Conservation (phyloP, 2,888 invertebrate genomes). For the Mallateleia sp. region DNA sequence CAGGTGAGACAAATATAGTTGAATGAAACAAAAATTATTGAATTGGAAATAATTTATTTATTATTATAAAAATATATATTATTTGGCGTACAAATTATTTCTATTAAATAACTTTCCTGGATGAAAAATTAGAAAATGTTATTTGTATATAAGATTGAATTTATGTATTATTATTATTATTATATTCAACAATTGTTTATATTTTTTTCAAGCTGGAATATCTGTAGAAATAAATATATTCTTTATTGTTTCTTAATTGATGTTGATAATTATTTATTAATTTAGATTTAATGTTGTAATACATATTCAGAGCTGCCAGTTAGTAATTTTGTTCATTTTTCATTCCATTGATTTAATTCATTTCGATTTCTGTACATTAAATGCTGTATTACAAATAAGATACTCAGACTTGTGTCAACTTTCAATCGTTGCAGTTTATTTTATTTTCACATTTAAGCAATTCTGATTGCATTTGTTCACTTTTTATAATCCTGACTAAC, state of each 20-base stretch:
- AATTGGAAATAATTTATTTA: neutral
- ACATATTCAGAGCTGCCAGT: slow-evolving; percentile 59
- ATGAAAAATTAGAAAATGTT: too few relatives aligned
- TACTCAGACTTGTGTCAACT: too few relatives aligned
- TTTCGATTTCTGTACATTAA: neutral
- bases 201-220: neutral
- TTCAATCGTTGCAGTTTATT: neutral
- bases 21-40: neutral
- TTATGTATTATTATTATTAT: too few relatives aligned
- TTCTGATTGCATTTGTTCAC: too few relatives aligned
- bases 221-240: neutral
- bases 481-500: neutral
- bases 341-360: neutral
- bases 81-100: too few relatives aligned
- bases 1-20: slow-evolving; percentile 82
- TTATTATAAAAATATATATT: too few relatives aligned
- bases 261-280: slow-evolving; percentile 23
- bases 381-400: neutral
- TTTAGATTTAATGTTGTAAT: slow-evolving; percentile 28
- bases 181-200: slow-evolving; percentile 43
- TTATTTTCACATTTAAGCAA: neutral
- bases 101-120: too few relatives aligned
- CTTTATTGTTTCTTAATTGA: too few relatives aligned
- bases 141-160: too few relatives aligned
- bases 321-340: slow-evolving; percentile 26